Evolutionary conservation across 2,113 vertebrate genomes (phyloP).

Genomic region (Corydoras maculifer): DNA sequence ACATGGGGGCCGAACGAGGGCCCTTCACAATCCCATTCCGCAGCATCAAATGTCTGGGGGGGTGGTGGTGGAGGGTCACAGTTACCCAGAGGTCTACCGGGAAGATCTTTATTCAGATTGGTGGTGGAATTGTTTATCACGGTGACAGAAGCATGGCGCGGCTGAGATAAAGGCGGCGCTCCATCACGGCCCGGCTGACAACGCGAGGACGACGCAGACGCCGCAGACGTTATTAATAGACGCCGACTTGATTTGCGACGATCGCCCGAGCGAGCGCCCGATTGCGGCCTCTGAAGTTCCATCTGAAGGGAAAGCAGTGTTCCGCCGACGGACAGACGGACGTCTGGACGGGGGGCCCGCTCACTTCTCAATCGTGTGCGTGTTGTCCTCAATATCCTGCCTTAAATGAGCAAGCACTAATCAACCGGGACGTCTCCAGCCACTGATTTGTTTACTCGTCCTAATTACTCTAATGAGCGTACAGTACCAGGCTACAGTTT

Average conservation of each 20-base stretch:
- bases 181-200: slow-evolving; percentile 96
- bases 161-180: slow-evolving; percentile 98
- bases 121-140: slow-evolving; percentile 99
- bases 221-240: slow-evolving; percentile 99
- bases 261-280: slow-evolving; percentile 81
- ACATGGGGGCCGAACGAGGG: not conserved
- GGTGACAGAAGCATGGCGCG: slow-evolving; percentile 98
- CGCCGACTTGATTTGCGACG: slow-evolving; percentile 99
- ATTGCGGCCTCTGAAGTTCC: slow-evolving; percentile 99
- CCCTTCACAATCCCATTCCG: slow-evolving; percentile 26
- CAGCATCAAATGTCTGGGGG: slow-evolving; percentile 35
- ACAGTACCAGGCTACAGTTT: not conserved
- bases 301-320: slow-evolving; percentile 99
- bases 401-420: not conserved
- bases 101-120: slow-evolving; percentile 99
- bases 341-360: slow-evolving; percentile 65
- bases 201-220: slow-evolving; percentile 87
- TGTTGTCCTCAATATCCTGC: not conserved
- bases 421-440: not conserved
- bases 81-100: slow-evolving; percentile 90
- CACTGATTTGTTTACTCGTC: not conserved
- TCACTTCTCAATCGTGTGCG: not conserved
- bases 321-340: slow-evolving; percentile 99
- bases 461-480: not conserved
- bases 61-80: slow-evolving; percentile 54